Percentiles rank a stretch among this genome's conserved stretches.
These are phyloP conservation scores for Porites divaricata DNA, from an alignment of 92 coral and sea anemone species.

Conservation along the genomic window DNA sequence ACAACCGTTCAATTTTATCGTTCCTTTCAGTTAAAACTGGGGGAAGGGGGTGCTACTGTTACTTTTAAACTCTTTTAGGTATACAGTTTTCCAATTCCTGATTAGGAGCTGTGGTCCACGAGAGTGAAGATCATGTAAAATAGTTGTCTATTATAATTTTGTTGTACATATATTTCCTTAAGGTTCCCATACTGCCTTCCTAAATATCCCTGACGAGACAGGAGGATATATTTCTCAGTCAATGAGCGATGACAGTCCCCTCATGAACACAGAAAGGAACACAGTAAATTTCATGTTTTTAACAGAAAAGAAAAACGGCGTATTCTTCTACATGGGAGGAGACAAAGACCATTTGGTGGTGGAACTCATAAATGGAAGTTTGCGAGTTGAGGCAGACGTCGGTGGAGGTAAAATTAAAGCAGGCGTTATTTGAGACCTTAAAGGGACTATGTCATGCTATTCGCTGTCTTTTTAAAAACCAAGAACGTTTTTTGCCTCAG, in stretches of 20 bases:
- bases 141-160: not conserved
- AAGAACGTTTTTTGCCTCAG: too few relatives aligned
- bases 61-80: too few relatives aligned
- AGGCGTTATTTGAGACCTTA: not conserved
- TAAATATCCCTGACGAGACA: conserved; percentile 13
- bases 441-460: too few relatives aligned
- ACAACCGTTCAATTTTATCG: too few relatives aligned
- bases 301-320: conserved; percentile 47
- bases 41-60: too few relatives aligned
- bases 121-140: too few relatives aligned
- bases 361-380: conserved; percentile 55
- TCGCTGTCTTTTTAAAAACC: too few relatives aligned
- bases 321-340: conserved; percentile 60
- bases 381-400: conserved; percentile 47
- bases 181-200: conserved; percentile 48
- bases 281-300: conserved; percentile 43
- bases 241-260: conserved; percentile 7
- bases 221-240: conserved; percentile 51
- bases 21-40: too few relatives aligned
- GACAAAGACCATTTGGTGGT: conserved; percentile 62
- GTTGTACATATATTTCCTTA: not conserved
- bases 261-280: conserved; percentile 53
- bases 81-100: too few relatives aligned
- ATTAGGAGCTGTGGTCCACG: too few relatives aligned
- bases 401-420: conserved; percentile 59